A percentile compares a stretch with the other conserved stretches of the same genome.
Evolutionary conservation across 2,797 vertebrate genomes (phyloP).

Genomic region (Parauchenoglanis punctatus): DNA sequence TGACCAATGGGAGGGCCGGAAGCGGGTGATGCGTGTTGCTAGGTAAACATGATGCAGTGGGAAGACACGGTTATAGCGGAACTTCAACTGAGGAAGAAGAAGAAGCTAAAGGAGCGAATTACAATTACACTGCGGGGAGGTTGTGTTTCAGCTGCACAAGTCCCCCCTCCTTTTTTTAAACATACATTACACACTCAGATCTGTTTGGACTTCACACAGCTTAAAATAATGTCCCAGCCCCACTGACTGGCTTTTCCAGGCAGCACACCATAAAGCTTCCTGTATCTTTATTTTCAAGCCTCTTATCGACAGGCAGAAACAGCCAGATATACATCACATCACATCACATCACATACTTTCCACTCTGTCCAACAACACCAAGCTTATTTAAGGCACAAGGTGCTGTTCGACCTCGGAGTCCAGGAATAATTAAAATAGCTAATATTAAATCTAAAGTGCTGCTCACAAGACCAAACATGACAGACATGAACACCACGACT

Average conservation of each 20-base stretch:
- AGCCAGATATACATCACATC: conserved; percentile 62
- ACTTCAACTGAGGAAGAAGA: conserved; percentile 77
- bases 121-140: conserved; percentile 68
- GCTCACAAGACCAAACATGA: not conserved
- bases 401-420: conserved; percentile 53
- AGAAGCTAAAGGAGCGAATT: conserved; percentile 72
- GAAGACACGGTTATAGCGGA: conserved; percentile 84
- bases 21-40: conserved; percentile 91
- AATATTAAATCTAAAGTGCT: conserved; percentile 44
- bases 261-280: conserved; percentile 55
- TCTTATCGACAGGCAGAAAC: conserved; percentile 64
- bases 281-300: conserved; percentile 65
- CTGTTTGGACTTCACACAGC: conserved; percentile 37
- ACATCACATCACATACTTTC: conserved; percentile 52
- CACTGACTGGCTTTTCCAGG: conserved; percentile 40
- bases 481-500: not conserved
- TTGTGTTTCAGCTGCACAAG: conserved; percentile 58
- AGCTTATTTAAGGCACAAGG: conserved; percentile 57
- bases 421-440: conserved; percentile 59
- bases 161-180: not conserved
- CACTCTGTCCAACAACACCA: conserved; percentile 60
- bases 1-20: conserved; percentile 86
- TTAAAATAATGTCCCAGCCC: conserved; percentile 47
- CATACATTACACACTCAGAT: conserved; percentile 41
- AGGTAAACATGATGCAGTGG: conserved; percentile 90